Evolutionary conservation across 1,140 invertebrate species (phyloP).

Genomic region (Macrosteles quadrilineatus): DNA sequence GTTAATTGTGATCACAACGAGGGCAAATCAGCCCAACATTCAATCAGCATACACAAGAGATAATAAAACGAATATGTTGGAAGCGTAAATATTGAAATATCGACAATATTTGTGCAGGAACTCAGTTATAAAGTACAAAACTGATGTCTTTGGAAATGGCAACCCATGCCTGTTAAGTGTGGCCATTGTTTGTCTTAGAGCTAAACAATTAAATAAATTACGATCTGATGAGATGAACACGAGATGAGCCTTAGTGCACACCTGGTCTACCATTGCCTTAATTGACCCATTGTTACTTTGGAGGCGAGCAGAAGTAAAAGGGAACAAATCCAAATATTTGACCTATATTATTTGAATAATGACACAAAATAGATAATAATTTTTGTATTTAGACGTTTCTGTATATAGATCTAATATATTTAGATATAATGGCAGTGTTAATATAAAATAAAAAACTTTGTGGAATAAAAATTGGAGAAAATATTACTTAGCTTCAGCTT

Average conservation of each 20-base stretch:
- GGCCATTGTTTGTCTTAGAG: background rate
- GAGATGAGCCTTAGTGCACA: background rate
- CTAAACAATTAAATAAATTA: constrained; percentile 18
- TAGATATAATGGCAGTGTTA: background rate
- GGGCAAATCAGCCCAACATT: too few relatives aligned
- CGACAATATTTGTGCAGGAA: background rate
- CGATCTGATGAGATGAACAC: constrained; percentile 6
- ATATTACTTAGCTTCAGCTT: background rate
- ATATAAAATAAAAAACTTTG: background rate
- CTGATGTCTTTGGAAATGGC: too few relatives aligned
- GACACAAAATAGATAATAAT: background rate
- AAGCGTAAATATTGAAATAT: background rate
- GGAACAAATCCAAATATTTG: background rate
- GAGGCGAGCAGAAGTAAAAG: background rate
- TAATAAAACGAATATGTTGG: background rate
- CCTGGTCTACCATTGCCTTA: constrained; percentile 14
- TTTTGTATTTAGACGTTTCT: background rate
- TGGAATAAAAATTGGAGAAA: background rate
- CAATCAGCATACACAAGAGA: background rate
- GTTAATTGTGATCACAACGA: too few relatives aligned
- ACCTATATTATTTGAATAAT: background rate
- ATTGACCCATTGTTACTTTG: background rate
- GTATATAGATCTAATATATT: constrained; percentile 7
- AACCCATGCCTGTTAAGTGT: constrained; percentile 12
- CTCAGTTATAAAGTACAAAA: too few relatives aligned